Conservation (phyloP, 2,797 vertebrate species). For the Carapus acus region DNA sequence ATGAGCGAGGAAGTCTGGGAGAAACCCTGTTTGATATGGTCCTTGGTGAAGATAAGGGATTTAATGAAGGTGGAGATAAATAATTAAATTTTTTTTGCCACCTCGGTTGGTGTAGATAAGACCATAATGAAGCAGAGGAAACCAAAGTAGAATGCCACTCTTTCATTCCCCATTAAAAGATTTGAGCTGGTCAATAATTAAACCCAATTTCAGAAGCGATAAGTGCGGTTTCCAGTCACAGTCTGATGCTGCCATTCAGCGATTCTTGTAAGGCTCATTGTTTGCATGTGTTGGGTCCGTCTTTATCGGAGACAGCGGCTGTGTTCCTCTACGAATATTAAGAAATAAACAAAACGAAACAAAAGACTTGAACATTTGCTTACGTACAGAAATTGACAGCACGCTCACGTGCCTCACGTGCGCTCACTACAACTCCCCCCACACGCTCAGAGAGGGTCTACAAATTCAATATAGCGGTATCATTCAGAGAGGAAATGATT, state of each 20-base stretch:
- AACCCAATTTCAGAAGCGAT: slow-evolving; percentile 24
- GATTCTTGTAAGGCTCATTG: neutral
- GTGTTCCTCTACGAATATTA: slow-evolving; percentile 6
- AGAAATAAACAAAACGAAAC: neutral
- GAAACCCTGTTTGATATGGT: slow-evolving; percentile 61
- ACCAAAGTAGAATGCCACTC: slow-evolving; percentile 32
- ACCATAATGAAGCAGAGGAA: slow-evolving; percentile 42
- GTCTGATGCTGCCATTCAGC: neutral
- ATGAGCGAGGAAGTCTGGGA: slow-evolving; percentile 43
- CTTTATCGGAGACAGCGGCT: slow-evolving; percentile 9
- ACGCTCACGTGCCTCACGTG: too few relatives aligned
- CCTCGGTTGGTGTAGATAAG: slow-evolving; percentile 53
- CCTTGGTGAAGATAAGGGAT: slow-evolving; percentile 57
- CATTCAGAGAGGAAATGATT: too few relatives aligned
- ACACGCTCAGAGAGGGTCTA: too few relatives aligned
- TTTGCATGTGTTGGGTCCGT: slow-evolving; percentile 15
- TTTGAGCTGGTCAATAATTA: slow-evolving; percentile 44
- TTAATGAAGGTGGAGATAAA: slow-evolving; percentile 67
- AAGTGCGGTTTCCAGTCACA: slow-evolving; percentile 17
- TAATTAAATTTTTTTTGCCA: slow-evolving; percentile 65
- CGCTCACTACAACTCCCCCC: too few relatives aligned
- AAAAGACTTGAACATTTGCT: too few relatives aligned
- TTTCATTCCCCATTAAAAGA: slow-evolving; percentile 30
- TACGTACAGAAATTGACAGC: too few relatives aligned
- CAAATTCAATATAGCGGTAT: too few relatives aligned